Conservation (phyloP, 2,113 vertebrate species). For the Cyanistes caeruleus region DNA sequence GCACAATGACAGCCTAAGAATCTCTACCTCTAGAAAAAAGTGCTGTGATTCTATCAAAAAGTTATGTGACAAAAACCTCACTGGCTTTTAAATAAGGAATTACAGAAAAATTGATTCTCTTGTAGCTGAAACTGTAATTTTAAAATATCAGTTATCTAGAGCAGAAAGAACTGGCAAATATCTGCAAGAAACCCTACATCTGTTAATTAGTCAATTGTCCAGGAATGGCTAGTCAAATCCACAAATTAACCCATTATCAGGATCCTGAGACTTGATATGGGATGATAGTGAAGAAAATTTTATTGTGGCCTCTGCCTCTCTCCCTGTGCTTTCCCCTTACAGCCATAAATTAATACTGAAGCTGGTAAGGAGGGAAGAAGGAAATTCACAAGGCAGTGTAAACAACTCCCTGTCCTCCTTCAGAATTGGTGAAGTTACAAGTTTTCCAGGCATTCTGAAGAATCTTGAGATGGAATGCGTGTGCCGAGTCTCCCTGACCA, state of each 20-base stretch:
- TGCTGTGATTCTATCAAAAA: background rate
- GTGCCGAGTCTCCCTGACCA: rapidly evolving
- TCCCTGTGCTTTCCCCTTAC: background rate
- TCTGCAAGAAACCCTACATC: background rate
- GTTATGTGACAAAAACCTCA: rapidly evolving
- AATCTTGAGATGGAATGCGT: background rate
- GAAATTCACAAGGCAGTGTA: background rate
- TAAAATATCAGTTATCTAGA: background rate
- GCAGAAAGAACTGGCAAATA: background rate
- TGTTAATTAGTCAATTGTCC: background rate
- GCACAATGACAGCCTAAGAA: background rate
- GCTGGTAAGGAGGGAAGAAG: rapidly evolving
- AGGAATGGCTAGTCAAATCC: background rate
- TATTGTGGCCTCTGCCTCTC: background rate
- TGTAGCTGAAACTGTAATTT: background rate
- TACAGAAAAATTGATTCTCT: background rate
- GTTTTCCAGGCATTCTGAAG: background rate
- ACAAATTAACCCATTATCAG: background rate
- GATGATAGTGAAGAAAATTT: background rate
- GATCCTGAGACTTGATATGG: background rate
- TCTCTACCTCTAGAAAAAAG: background rate
- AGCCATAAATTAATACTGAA: background rate
- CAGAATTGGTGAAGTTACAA: background rate
- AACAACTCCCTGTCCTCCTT: background rate
- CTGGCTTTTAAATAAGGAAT: background rate